Evolutionary conservation across 1,140 invertebrate genomes (phyloP).

Genomic region (Eufriesea mexicana): DNA sequence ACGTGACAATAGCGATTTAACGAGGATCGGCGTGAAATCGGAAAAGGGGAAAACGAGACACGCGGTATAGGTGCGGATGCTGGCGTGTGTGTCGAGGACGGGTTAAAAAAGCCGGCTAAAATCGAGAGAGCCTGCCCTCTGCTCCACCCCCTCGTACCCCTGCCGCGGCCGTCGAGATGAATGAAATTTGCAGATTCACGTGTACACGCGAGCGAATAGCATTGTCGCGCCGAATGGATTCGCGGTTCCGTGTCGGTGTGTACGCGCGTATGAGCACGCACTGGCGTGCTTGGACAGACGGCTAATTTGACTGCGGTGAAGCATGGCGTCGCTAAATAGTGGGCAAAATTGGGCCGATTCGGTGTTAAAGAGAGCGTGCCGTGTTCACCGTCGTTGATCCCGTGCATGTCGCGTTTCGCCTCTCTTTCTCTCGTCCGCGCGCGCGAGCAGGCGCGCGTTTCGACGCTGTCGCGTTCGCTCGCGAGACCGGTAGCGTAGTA

Average conservation of each 20-base stretch:
- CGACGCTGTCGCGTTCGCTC: slow-evolving; percentile 26
- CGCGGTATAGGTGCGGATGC: background rate
- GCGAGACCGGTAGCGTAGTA: background rate
- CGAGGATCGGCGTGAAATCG: slow-evolving; percentile 38
- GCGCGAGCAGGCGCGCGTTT: slow-evolving; percentile 37
- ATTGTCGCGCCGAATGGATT: slow-evolving; percentile 43
- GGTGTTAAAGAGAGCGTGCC: slow-evolving; percentile 70
- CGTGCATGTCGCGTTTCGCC: background rate
- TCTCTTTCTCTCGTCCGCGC: too few species aligned
- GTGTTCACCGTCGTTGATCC: slow-evolving; percentile 17
- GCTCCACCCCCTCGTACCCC: background rate
- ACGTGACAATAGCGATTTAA: slow-evolving; percentile 49
- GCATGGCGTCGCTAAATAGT: slow-evolving; percentile 73
- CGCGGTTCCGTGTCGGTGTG: background rate
- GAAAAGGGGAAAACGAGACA: background rate
- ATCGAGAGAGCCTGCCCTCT: slow-evolving; percentile 12
- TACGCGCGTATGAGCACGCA: slow-evolving; percentile 5
- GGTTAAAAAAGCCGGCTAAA: slow-evolving; percentile 41
- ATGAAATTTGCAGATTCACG: slow-evolving; percentile 52
- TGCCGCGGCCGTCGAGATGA: background rate
- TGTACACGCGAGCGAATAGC: slow-evolving; percentile 27
- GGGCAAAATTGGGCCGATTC: slow-evolving; percentile 75
- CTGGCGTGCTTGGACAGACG: slow-evolving; percentile 54
- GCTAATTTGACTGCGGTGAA: slow-evolving; percentile 72
- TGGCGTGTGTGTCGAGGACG: background rate